Evolutionary conservation across 2,888 invertebrate species (phyloP), one percentile per base, ranked within the genome.

Genomic region (Thecocarcelia acutangulata): DNA sequence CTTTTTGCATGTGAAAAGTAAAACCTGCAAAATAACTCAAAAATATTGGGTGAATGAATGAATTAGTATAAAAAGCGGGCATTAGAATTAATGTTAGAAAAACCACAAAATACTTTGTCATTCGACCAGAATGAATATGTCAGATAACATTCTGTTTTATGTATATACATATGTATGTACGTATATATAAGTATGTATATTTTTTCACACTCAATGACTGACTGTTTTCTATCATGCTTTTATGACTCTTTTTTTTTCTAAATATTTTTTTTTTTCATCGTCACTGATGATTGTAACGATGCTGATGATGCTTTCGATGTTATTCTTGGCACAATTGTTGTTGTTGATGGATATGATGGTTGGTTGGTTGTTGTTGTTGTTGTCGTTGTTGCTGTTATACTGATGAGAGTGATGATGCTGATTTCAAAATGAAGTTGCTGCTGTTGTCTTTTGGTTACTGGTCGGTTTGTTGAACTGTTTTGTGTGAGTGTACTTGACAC

Each of bases 401-500:
- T 42, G 50, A 48, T 68, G 66, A 59, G 9, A n/a, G 15, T 44
- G 63, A 54, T 50, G 68, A 48, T 70, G 69, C 17, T 59, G 68
- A 52, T 44, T 50, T 9, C 2, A 21, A 24, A 24, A 33, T 33
- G 33, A 33, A 17, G 19, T 21, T 42, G 28, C 15, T 52, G 46
- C 48, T 76, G 59, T 50, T 72, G 44, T 59, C 46, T 66, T 40
- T 63, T 77, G 63, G 63, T 58, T 70, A 24, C 19, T 56, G 37
- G 63, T 44, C 63, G 63, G 61, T 64, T 69, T 77, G 48, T 70
- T 69, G 24, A 76, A 76, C 69, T 63, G 46, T 70, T 66, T 40
- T 70, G 61, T 74, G 58, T 37, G 73, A 81, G 73, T 81, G 81
- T 69, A 77, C 77, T 81, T 77, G 81, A 81, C 81, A 81, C 77